A percentile compares a stretch with the other conserved stretches of the same genome.
These are phyloP conservation scores for Cyprinus carpio DNA, from an alignment of 2,113 vertebrate species.

Conservation along the genomic window DNA sequence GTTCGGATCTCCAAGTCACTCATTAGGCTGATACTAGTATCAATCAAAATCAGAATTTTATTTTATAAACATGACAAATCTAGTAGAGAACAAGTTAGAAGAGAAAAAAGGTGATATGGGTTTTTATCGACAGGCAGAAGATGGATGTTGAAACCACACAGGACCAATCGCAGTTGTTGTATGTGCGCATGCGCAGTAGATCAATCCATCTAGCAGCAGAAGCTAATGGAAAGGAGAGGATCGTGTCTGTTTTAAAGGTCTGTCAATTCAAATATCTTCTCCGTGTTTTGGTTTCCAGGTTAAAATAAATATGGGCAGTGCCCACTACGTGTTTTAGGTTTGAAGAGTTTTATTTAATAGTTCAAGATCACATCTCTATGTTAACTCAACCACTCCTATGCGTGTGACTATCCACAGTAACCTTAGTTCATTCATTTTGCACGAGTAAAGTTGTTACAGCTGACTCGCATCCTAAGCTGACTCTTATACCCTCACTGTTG, in stretches of 20 bases:
- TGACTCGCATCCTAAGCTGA: neutral
- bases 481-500: neutral
- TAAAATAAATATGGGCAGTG: neutral
- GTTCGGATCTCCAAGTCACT: neutral
- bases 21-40: too few relatives aligned
- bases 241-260: neutral
- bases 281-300: neutral
- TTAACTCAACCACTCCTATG: neutral
- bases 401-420: neutral
- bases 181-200: neutral
- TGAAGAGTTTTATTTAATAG: neutral
- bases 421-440: neutral
- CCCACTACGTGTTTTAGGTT: too few relatives aligned
- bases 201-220: neutral
- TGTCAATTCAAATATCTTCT: neutral
- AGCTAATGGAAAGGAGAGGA: neutral
- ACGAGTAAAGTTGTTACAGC: neutral
- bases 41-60: neutral
- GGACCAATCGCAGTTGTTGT: neutral
- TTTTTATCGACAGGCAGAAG: neutral
- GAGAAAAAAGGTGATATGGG: neutral
- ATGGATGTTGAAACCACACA: neutral
- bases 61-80: neutral
- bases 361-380: neutral
- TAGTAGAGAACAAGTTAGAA: neutral